Evolutionary conservation across 2,888 invertebrate species (phyloP).

Genomic region (Flexamia atlantica): DNA sequence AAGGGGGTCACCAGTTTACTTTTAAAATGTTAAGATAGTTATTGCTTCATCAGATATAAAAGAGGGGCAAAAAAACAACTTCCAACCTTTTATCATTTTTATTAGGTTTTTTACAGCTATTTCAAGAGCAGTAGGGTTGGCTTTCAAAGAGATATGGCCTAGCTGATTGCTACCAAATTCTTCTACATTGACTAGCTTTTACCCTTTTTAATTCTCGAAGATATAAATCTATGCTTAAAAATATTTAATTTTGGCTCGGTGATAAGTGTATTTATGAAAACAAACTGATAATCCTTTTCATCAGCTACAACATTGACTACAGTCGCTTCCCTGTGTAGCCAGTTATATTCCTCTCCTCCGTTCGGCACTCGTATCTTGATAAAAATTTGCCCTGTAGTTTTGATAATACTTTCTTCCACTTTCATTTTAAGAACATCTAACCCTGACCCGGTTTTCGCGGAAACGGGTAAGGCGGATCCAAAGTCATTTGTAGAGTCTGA

Average conservation of each 20-base stretch:
- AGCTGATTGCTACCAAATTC: too few species aligned
- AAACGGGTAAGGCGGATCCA: constrained; percentile 72
- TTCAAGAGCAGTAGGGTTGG: too few species aligned
- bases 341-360: constrained; percentile 78
- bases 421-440: constrained; percentile 74
- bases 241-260: constrained; percentile 77
- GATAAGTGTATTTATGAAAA: constrained; percentile 79
- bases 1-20: too few species aligned
- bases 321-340: constrained; percentile 82
- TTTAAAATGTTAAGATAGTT: too few species aligned
- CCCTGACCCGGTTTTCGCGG: constrained; percentile 73
- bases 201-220: constrained; percentile 1
- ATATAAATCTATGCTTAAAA: constrained; percentile 75
- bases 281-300: constrained; percentile 76
- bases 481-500: constrained; percentile 62
- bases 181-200: background rate
- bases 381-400: constrained; percentile 76
- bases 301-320: constrained; percentile 77
- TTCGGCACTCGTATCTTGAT: constrained; percentile 79
- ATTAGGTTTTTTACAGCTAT: too few species aligned
- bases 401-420: constrained; percentile 77
- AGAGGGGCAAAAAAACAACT: too few species aligned
- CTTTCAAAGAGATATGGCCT: too few species aligned
- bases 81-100: too few species aligned
- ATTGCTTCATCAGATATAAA: too few species aligned